Conservation (phyloP, 2,113 vertebrate species). For the Egretta garzetta region DNA sequence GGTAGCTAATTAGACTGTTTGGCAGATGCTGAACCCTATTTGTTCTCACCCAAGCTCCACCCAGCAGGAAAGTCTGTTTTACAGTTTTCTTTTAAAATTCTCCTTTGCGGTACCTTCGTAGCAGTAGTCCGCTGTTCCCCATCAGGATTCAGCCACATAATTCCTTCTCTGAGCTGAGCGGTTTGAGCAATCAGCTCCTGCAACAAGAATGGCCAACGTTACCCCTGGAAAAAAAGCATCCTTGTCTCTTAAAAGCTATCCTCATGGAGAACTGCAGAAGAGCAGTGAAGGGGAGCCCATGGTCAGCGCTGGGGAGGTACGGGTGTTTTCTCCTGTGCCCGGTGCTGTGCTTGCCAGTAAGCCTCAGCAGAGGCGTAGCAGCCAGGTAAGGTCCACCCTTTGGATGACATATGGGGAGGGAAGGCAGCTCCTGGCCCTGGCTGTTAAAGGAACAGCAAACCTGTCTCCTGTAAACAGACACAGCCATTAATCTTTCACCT, state of each 20-base stretch:
- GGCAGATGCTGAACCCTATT: background rate
- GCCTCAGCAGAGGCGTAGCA: background rate
- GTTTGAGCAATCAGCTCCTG: background rate
- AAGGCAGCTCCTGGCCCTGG: background rate
- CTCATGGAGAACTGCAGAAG: background rate
- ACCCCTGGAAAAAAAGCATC: background rate
- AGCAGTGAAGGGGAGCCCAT: background rate
- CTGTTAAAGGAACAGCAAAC: constrained; percentile 37
- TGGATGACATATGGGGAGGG: background rate
- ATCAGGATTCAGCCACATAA: background rate
- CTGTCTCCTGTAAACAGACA: background rate
- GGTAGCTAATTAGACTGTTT: background rate
- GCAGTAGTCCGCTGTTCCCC: background rate
- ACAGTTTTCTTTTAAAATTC: background rate
- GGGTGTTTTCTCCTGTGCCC: background rate
- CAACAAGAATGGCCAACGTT: background rate
- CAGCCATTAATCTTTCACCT: background rate
- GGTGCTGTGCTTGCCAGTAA: background rate
- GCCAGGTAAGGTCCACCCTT: constrained; percentile 1
- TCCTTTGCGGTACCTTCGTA: background rate
- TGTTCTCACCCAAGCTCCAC: background rate
- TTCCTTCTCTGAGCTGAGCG: background rate
- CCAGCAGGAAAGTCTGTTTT: background rate
- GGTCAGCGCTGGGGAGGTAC: background rate
- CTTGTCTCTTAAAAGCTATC: background rate